Evolutionary conservation across 2,888 invertebrate species (phyloP).

Genomic region (Orchesellides sinensis): DNA sequence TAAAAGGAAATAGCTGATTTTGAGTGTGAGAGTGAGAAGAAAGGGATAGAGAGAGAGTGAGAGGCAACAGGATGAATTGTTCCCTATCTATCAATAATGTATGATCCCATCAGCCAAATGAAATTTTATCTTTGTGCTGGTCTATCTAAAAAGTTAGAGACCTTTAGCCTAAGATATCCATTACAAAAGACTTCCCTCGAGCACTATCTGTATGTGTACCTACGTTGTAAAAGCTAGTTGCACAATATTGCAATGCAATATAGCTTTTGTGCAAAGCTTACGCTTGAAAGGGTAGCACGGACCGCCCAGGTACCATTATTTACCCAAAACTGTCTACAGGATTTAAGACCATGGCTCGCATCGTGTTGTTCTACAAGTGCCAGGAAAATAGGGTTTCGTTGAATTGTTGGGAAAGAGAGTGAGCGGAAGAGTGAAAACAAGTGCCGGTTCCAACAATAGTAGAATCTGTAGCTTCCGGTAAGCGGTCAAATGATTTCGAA

Average conservation of each 20-base stretch:
- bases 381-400: constrained; percentile 1
- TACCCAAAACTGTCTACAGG: constrained; percentile 35
- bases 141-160: constrained; percentile 33
- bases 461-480: constrained; percentile 41
- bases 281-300: not conserved
- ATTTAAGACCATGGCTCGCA: constrained; percentile 24
- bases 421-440: constrained; percentile 18
- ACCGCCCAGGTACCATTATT: constrained; percentile 57
- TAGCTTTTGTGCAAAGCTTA: not conserved
- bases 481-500: constrained; percentile 47
- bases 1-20: constrained; percentile 29
- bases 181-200: constrained; percentile 55
- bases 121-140: constrained; percentile 52
- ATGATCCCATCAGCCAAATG: constrained; percentile 62
- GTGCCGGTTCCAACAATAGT: not conserved
- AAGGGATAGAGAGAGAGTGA: not conserved
- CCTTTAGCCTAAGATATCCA: constrained; percentile 47
- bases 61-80: constrained; percentile 52
- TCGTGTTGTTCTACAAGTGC: constrained; percentile 29
- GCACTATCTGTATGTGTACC: constrained; percentile 25
- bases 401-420: constrained; percentile 1
- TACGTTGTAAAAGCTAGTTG: not conserved
- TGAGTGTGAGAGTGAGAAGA: constrained; percentile 6
- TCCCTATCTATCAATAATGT: constrained; percentile 58
- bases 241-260: not conserved